Evolutionary conservation across 92 coral and sea anemone species (phyloP), one percentile per base, ranked within the genome.

Genomic region (Zoanthus solanderi): DNA sequence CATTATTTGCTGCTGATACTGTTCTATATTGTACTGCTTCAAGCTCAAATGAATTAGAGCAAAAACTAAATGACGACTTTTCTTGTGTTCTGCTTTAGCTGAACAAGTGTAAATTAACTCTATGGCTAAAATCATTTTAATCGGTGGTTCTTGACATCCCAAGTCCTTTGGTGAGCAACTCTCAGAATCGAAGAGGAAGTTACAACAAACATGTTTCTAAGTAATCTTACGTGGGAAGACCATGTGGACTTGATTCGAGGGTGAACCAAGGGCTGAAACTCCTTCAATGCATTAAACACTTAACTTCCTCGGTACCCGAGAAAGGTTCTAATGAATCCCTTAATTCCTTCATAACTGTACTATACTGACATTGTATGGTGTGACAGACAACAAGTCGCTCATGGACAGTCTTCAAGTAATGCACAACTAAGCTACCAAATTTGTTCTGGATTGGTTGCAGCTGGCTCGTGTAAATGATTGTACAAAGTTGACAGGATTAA

Each of bases 381-480:
- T 78, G 78, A 78, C 65, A 86, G 76, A 86, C 76, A 87, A 87
- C 66, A 60, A 87, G 56, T 61, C 89, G 58, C 63, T 87, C 45
- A 76, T 87, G 84, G 75, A 87, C 72, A 60, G 17, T 74, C 89
- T 87, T 76, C 89, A 87, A 87, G 89, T 87, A 66, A 23, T 87
- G 76, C 76, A 76, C 61, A 87, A 87, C 76, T 76, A 87, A 87
- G 89, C 89, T 77, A 84, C 84, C 63, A 87, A 76, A 48, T 63
- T 57, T 63, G 79, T 87, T 9, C 74, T 77, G 89, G 77, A 87
- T 76, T 57, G 61, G n/a, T 1, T 37, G 42, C 42, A 37, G 42
- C 4, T 37, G 42, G 42, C 42, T 37, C 4, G 42, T 37, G 42
- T 37, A 4, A 37, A 2, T 2, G 42, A 37, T 4, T 23, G 23